Percentiles rank a stretch among this genome's conserved stretches.
phyloP scores from a whole-genome alignment of 2,797 vertebrate genomes.

The Fratercula arctica region DNA sequence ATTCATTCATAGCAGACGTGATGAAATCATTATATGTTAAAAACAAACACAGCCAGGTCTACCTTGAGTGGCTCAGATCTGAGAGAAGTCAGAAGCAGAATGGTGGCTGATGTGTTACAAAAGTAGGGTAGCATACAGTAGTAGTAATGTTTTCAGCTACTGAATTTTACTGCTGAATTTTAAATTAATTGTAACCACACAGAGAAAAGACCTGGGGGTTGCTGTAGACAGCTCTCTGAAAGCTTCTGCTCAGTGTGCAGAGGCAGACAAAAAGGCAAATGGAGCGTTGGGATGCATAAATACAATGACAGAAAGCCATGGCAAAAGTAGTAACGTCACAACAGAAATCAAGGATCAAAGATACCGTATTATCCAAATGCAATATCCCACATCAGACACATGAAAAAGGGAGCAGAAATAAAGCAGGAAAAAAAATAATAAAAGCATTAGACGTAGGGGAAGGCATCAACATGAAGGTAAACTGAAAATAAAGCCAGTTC shows the following conservation, averaged over 20 bases:
- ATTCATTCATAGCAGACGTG: not conserved
- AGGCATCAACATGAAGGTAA: not conserved
- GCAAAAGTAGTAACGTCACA: not conserved
- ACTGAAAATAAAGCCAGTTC: not conserved
- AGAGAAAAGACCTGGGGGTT: conserved; percentile 55
- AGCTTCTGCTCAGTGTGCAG: conserved; percentile 56
- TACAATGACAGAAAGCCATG: not conserved
- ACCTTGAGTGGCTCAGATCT: not conserved
- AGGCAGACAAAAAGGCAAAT: not conserved
- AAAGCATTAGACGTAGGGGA: not conserved
- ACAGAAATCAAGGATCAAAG: not conserved
- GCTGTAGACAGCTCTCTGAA: conserved; percentile 14
- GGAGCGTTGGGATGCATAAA: not conserved
- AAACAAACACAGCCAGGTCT: not conserved
- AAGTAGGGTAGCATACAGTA: not conserved
- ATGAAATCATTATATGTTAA: not conserved
- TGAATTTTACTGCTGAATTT: conserved; percentile 20
- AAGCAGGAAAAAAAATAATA: not conserved
- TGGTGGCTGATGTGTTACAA: not conserved
- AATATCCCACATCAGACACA: not conserved
- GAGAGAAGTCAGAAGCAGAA: not conserved
- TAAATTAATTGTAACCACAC: conserved; percentile 40
- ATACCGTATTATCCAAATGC: not conserved
- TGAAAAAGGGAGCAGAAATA: not conserved
- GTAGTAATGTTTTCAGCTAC: conserved; percentile 21